Conservation (phyloP, 2,888 invertebrate species). For the Mesorhabditis sp. region DNA sequence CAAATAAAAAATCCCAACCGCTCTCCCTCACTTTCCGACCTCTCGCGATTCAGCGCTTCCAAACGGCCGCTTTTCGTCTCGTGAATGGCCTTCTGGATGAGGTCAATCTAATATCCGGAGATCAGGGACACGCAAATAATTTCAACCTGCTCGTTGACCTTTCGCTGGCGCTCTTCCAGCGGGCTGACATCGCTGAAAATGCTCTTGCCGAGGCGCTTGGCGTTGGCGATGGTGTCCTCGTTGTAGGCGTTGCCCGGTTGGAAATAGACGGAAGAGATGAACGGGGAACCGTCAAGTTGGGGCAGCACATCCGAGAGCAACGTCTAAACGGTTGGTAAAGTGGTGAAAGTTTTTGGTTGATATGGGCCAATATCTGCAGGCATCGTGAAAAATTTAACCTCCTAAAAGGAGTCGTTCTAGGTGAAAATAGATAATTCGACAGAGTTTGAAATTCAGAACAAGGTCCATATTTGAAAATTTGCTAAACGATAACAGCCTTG, state of each 20-base stretch:
- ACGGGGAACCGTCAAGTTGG: constrained; percentile 32
- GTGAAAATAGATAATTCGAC: no score
- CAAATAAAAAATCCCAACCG: not conserved
- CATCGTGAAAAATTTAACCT: no score
- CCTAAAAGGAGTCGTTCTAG: no score
- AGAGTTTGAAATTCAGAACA: no score
- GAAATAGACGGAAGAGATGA: constrained; percentile 34
- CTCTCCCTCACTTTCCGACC: constrained; percentile 28
- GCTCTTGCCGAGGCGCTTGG: constrained; percentile 80
- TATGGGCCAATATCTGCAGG: not conserved
- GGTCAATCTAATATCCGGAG: constrained; percentile 67
- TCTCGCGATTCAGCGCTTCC: constrained; percentile 60
- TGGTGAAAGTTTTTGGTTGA: not conserved
- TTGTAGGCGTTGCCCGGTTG: constrained; percentile 64
- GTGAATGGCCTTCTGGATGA: constrained; percentile 74
- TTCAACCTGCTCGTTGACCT: constrained; percentile 79
- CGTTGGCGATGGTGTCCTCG: constrained; percentile 80
- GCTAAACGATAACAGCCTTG: no score
- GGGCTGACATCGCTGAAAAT: constrained; percentile 70
- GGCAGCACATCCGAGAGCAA: constrained; percentile 33
- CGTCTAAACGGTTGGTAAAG: constrained; percentile 15
- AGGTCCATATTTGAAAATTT: no score
- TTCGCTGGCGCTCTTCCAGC: constrained; percentile 70
- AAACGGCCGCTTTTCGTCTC: constrained; percentile 68
- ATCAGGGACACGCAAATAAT: not conserved